phyloP scores from a whole-genome alignment of 2,888 invertebrate genomes.

The Agonopterix heracliana region DNA sequence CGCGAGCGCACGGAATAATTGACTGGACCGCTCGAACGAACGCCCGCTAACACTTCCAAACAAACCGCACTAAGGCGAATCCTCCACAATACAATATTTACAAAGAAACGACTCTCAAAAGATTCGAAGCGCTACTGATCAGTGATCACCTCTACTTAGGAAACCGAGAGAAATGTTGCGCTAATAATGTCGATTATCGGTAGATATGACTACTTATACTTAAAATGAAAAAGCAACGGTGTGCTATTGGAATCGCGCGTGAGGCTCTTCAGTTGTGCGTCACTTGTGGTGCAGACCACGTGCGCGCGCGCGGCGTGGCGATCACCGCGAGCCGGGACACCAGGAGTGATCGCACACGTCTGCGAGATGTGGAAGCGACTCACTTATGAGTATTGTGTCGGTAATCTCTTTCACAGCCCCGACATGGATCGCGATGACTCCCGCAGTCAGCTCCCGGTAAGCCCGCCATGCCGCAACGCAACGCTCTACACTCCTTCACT shows the following conservation, averaged over 20 bases:
- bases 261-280: conserved; percentile 62
- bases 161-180: conserved; percentile 66
- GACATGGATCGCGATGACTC: conserved; percentile 10
- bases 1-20: conserved; percentile 62
- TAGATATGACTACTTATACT: conserved; percentile 67
- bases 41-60: conserved; percentile 36
- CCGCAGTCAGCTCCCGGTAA: not conserved
- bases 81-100: conserved; percentile 69
- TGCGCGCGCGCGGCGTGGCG: conserved; percentile 15
- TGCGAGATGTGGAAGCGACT: conserved; percentile 5
- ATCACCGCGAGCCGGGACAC: conserved; percentile 13
- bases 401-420: not conserved
- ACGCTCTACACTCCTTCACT: conserved; percentile 41
- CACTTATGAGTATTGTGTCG: conserved; percentile 1
- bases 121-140: conserved; percentile 71
- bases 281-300: conserved; percentile 41
- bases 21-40: conserved; percentile 56
- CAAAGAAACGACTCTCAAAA: conserved; percentile 54
- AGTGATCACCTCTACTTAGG: conserved; percentile 70
- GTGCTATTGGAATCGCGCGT: conserved; percentile 62
- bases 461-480: conserved; percentile 16
- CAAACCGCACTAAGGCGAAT: conserved; percentile 59
- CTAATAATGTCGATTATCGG: conserved; percentile 61
- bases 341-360: not conserved
- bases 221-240: conserved; percentile 68